Evolutionary conservation across 2,888 invertebrate species (phyloP).

Genomic region (Sussaba pulchella): DNA sequence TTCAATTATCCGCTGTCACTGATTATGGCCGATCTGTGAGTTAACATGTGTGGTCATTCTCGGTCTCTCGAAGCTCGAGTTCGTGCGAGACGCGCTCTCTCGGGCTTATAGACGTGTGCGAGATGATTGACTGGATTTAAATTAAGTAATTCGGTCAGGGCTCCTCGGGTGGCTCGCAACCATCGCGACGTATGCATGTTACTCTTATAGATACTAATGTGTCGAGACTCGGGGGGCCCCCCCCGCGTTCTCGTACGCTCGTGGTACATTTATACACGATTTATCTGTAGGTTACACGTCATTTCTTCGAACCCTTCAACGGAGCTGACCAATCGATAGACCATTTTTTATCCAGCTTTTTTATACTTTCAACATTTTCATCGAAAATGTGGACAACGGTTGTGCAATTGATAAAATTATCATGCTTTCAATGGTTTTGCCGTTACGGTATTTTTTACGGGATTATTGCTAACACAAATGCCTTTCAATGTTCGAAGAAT

Average conservation of each 20-base stretch:
- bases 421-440: too few relatives aligned
- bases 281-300: too few relatives aligned
- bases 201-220: conserved; percentile 4
- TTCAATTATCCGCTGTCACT: conserved; percentile 26
- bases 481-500: too few relatives aligned
- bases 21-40: neutral
- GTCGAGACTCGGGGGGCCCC: neutral
- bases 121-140: conserved; percentile 63
- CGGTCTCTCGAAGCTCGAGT: neutral
- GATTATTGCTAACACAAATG: too few relatives aligned
- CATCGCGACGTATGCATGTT: conserved; percentile 15
- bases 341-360: too few relatives aligned
- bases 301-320: too few relatives aligned
- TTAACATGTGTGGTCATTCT: neutral
- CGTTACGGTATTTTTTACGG: too few relatives aligned
- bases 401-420: too few relatives aligned
- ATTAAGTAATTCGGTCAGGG: conserved; percentile 66
- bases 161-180: conserved; percentile 38
- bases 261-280: too few relatives aligned
- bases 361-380: too few relatives aligned
- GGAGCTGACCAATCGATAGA: too few relatives aligned
- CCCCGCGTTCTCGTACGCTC: neutral
- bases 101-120: conserved; percentile 23
- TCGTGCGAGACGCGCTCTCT: neutral
- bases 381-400: too few relatives aligned